Base-by-base conservation (phyloP, 2,888 invertebrate genomes). In the Sussaba pulchella region DNA sequence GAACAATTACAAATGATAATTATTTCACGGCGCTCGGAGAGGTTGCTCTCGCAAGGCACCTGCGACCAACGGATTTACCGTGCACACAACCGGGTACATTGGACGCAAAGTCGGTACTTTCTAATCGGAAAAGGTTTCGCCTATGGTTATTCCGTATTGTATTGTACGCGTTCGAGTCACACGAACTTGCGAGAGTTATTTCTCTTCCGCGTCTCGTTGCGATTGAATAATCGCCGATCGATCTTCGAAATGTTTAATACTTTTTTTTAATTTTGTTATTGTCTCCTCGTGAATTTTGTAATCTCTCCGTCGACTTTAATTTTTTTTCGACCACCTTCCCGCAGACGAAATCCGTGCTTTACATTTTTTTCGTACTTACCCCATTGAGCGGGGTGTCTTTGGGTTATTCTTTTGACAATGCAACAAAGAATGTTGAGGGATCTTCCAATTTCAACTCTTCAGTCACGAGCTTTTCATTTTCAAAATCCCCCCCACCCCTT, bases 101-200 rank as follows among this genome's bases (percentile, higher is more conserved):
- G 50, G 54, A 47, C 77, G 69, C 75, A 31, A 66, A 74, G 74
- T 61, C 74, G 70, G 52, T 81, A 81, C 81, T 81, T 81, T 81
- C 81, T 81, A 81, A 81, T 81, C 61, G 2, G 81, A 81, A 73
- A 77, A 74, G 77, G 73, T 81, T 78, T 81, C 74, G 81, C 81
- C 4, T n/a, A n/a, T n/a, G 70, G 52, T 71, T 78, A 74, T 81
- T 73, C 74, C 54, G 21, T 57, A 73, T 54, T 54, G 24, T 57
- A 57, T 54, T 52, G 41, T 10, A 10, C 26, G 2, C 21, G 14
- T 63, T 43, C 43, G 43, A 10, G 43, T 43, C 31, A 5, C 5
- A 21, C 41, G 43, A 10, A n/a, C 39, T 21, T 31, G 41, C 26
- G 31, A 14, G 26, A 57, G 31, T 57, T 43, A 31, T 70, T 45